Evolutionary conservation across 1,140 invertebrate genomes (phyloP).

Genomic region (Calycopis cecrops): DNA sequence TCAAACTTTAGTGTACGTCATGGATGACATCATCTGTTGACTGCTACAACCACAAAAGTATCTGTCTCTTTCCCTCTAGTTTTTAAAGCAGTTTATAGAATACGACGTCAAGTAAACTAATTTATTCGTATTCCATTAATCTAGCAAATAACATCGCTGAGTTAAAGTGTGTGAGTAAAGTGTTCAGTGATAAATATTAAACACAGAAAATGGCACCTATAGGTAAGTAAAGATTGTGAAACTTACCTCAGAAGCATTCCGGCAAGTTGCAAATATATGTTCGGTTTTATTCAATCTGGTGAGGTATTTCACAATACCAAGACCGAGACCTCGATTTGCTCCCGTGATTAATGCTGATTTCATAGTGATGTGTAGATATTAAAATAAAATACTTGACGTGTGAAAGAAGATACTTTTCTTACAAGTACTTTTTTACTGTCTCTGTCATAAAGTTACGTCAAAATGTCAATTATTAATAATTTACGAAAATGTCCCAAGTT

Average conservation of each 20-base stretch:
- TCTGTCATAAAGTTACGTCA: constrained; percentile 58
- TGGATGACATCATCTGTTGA: constrained; percentile 46
- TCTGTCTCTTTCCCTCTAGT: constrained; percentile 29
- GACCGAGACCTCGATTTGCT: constrained; percentile 89
- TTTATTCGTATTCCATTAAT: constrained; percentile 13
- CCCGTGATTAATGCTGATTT: constrained; percentile 90
- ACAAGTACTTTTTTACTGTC: constrained; percentile 32
- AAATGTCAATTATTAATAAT: constrained; percentile 67
- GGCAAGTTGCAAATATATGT: constrained; percentile 64
- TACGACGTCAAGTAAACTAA: constrained; percentile 19
- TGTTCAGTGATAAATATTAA: constrained; percentile 30
- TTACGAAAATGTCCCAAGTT: constrained; percentile 51
- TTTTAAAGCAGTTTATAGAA: constrained; percentile 31
- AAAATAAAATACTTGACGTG: constrained; percentile 34
- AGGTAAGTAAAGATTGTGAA: constrained; percentile 46
- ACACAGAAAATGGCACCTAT: constrained; percentile 59
- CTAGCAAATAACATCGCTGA: constrained; percentile 14
- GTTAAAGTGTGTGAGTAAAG: constrained; percentile 25
- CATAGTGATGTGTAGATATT: constrained; percentile 69
- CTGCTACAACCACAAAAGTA: constrained; percentile 21
- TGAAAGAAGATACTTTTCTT: constrained; percentile 34
- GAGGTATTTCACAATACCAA: constrained; percentile 86
- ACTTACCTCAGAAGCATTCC: constrained; percentile 60
- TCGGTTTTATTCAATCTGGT: constrained; percentile 45
- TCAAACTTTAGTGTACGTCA: constrained; percentile 24